Percentiles rank a stretch among this genome's conserved stretches.
Evolutionary conservation across 2,797 vertebrate species (phyloP).

Genomic region (Cuculus canorus): DNA sequence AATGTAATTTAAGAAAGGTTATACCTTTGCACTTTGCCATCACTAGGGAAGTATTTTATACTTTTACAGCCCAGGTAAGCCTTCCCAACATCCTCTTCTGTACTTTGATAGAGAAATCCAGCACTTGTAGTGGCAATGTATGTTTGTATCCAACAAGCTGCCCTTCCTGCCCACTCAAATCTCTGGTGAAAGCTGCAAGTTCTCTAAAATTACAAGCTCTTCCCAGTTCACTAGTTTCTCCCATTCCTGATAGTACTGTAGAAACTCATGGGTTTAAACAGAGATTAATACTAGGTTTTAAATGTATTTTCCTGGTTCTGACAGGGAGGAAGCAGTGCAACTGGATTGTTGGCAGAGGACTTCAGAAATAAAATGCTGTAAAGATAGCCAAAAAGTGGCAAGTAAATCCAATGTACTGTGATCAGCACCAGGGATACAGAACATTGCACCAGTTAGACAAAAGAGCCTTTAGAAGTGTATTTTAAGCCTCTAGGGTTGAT

Average conservation of each 20-base stretch:
- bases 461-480: constrained; percentile 47
- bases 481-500: constrained; percentile 53
- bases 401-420: background rate
- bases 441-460: constrained; percentile 43
- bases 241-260: background rate
- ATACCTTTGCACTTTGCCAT: background rate
- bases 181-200: background rate
- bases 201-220: background rate
- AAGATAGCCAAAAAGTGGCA: background rate
- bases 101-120: background rate
- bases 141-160: background rate
- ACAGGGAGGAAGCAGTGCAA: background rate
- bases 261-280: background rate
- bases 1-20: background rate
- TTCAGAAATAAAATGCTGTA: background rate
- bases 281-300: background rate
- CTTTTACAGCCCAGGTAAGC: background rate
- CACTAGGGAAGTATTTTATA: background rate
- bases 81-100: background rate
- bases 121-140: background rate
- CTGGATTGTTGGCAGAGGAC: background rate
- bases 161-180: background rate
- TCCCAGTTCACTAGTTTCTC: background rate
- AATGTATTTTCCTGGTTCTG: background rate
- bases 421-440: constrained; percentile 53